A percentile compares a stretch with the other conserved stretches of the same genome.
These are phyloP conservation scores for Macrocentrus cingulum DNA, from an alignment of 1,140 invertebrate species.

Conservation along the genomic window DNA sequence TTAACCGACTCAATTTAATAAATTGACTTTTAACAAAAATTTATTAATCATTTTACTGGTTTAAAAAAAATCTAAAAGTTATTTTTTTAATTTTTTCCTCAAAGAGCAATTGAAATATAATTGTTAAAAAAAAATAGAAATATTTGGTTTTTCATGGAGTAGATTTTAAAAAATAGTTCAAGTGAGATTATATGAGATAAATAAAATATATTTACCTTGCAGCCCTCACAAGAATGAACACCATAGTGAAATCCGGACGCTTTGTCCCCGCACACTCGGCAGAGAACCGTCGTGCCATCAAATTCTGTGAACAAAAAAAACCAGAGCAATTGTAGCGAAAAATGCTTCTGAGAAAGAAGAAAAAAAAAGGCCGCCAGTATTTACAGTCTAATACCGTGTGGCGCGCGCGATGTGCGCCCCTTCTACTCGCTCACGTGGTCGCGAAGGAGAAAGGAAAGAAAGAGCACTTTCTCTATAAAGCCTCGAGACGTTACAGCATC, in stretches of 20 bases:
- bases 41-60: no score
- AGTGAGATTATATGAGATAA: no score
- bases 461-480: conserved; percentile 53
- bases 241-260: conserved; percentile 99
- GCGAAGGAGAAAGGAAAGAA: conserved; percentile 40
- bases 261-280: conserved; percentile 98
- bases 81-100: no score
- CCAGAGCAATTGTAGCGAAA: conserved; percentile 27
- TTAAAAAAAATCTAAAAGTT: no score
- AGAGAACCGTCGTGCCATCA: conserved; percentile 95
- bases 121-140: no score
- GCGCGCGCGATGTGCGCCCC: neutral
- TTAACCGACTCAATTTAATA: no score
- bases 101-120: no score
- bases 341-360: neutral
- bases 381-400: neutral
- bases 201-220: no score
- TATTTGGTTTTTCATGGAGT: no score
- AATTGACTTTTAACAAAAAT: no score
- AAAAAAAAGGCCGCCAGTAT: neutral
- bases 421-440: conserved; percentile 14
- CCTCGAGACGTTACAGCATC: conserved; percentile 55
- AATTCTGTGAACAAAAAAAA: conserved; percentile 84
- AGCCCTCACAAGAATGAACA: conserved; percentile 98
- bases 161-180: no score